Base-by-base conservation (phyloP, 2,113 vertebrate species). In the Macrotus californicus region DNA sequence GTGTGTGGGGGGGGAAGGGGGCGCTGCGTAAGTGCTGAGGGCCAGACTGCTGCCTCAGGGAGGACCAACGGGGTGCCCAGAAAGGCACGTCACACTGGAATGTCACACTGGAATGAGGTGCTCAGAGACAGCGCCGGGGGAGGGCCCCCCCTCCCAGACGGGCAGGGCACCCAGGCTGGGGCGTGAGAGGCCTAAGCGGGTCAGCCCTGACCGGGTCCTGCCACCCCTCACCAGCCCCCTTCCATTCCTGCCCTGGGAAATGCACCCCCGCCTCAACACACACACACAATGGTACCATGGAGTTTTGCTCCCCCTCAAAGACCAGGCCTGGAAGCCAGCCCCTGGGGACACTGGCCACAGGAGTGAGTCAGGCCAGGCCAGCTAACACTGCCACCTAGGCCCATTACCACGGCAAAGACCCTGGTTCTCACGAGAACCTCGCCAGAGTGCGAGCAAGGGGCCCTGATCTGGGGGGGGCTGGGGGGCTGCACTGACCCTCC, bases 121-220 rank as follows among this genome's bases (percentile, higher is more conserved):
- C 46, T 6, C 0, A 3, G 4, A 29, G 41, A n/a, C 31, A 5
- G 43, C 16, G 13, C 26, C 21, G 0, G 0, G 31, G 29, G 11
- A 18, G 39, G 7, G 1, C 19, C 26, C 36, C 36, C 1, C 59
- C 19, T 31, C 59, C 1, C 19, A 21, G 29, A 29, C 67, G 39
- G 29, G 26, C 2, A 0, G 39, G 29, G 26, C 2, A 0, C 36
- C 4, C 34, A 16, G 88, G 73, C 21, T 0, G 52, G 22, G 3
- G 11, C 2, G 18, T 12, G 26, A 46, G 36, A 73, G 39, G 80
- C 39, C 59, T 48, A 5, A 10, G 2, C 1, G 10, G 39, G 59
- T n/a, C 39, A 19, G 67, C 22, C 34, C 67, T 26, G 11, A 36
- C 8, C 16, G 2, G 26, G 48, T 26, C n/a, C 69, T 7, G 34